These are phyloP conservation scores for Peromyscus aztecus DNA, from an alignment of 2,797 vertebrate genomes.

Conservation along the genomic window DNA sequence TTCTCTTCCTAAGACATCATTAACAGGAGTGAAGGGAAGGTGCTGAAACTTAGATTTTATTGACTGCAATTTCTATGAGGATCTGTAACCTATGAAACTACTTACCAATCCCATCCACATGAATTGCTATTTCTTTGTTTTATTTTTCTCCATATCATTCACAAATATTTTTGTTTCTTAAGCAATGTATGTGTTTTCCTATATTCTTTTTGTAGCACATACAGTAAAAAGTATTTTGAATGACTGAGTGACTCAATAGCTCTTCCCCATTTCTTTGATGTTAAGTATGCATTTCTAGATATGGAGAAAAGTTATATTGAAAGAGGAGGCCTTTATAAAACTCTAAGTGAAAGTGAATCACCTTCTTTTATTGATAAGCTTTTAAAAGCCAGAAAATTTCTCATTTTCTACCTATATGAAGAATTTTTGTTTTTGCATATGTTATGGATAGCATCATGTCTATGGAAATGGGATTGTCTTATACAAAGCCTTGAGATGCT, in stretches of 20 bases:
- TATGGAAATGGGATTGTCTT: conserved; percentile 1
- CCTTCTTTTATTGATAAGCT: not conserved
- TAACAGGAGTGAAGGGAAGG: not conserved
- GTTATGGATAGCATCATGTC: not conserved
- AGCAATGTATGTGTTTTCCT: not conserved
- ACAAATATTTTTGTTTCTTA: not conserved
- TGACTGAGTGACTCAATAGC: not conserved
- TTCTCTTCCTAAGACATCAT: not conserved
- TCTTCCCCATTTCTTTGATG: not conserved
- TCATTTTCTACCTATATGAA: not conserved
- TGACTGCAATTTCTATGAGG: not conserved
- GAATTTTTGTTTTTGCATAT: not conserved
- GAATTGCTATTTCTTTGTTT: conserved; percentile 9
- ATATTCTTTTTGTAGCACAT: conserved; percentile 19
- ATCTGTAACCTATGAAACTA: not conserved
- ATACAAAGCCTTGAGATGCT: not conserved
- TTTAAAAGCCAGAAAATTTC: not conserved
- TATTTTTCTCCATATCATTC: not conserved
- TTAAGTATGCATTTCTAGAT: conserved; percentile 33
- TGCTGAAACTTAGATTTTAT: not conserved
- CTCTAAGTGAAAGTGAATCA: not conserved
- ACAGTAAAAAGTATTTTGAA: not conserved
- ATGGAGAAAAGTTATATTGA: conserved; percentile 34
- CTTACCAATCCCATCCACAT: not conserved
- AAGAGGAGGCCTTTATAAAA: not conserved